Base-by-base conservation (phyloP, 2,113 vertebrate species). In the Meriones unguiculatus region DNA sequence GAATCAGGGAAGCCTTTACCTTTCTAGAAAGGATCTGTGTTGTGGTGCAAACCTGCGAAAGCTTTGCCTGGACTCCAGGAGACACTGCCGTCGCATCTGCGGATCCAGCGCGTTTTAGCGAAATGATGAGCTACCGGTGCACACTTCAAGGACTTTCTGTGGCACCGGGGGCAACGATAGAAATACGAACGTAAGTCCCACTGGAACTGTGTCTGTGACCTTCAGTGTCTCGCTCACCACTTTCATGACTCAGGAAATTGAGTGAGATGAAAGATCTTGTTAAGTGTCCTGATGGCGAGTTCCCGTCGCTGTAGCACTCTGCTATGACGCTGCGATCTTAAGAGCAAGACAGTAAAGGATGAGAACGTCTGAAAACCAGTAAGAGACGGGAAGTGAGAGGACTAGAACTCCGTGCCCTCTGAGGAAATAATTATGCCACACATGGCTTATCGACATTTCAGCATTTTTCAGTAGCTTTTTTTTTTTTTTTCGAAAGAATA, bases 381-480 rank as follows among this genome's bases (percentile, higher is more conserved):
- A 81, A 91, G 50, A 93, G 89, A 73, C 35, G 17, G 9, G 12
- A 94, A 62, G 3, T 88, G 28, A 69, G 35, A 32, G 65, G 59
- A 77, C 75, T 90, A 73, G 7, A 95, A 69, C 85, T 54, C 70
- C 59, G 15, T 93, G 72, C 38, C 89, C 91, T 89, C 93, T 92
- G 70, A 92, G 22, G 17, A 92, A 97, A 94, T 77, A 88, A 62
- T 77, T 59, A 57, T 84, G 32, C 93, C 67, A 65, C 41, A 64
- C n/a, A 70, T 91, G 41, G 15, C 65, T 97, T 84, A 90, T 64
- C 46, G 90, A 57, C 78, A 87, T 91, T 91, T 93, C 32, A 89
- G 13, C 13, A 70, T 72, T n/a, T 92, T 14, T 95, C 62, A 72
- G 52, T 50, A 8, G 65, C 84, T 46, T 46, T 46, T 46, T 75